Percentiles rank a stretch among this genome's conserved stretches.
Conservation (phyloP, 1,140 invertebrate species). For the Prorops nasuta region DNA sequence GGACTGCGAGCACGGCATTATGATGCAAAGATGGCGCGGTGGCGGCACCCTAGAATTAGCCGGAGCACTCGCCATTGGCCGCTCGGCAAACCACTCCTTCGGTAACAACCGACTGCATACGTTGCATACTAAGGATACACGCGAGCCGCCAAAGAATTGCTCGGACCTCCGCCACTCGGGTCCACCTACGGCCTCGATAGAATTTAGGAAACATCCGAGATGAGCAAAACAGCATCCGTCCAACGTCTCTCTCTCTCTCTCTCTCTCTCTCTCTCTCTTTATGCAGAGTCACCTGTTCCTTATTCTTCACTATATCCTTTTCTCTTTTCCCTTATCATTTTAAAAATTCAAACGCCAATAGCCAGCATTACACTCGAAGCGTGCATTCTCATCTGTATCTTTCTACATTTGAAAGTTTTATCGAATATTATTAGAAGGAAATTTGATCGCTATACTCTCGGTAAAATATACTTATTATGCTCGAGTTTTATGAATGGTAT, state of each 20-base stretch:
- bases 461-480: too few relatives aligned
- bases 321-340: constrained; percentile 1
- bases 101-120: constrained; percentile 57
- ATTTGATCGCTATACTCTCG: too few relatives aligned
- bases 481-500: too few relatives aligned
- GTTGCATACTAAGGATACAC: constrained; percentile 56
- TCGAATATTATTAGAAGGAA: too few relatives aligned
- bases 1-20: constrained; percentile 48
- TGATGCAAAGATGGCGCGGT: constrained; percentile 58
- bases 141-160: constrained; percentile 48
- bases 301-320: constrained; percentile 8
- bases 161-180: constrained; percentile 19
- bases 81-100: constrained; percentile 56
- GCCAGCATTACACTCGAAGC: too few relatives aligned
- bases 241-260: not conserved
- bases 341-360: too few relatives aligned
- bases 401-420: too few relatives aligned
- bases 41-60: constrained; percentile 57
- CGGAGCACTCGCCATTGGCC: constrained; percentile 57
- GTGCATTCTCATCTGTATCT: too few relatives aligned
- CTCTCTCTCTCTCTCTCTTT: constrained; percentile 12
- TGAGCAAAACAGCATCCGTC: not conserved
- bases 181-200: constrained; percentile 32
- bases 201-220: too few relatives aligned
- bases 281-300: too few relatives aligned